Evolutionary conservation across 1,140 invertebrate genomes (phyloP).

Genomic region (Leptinotarsa lineolata): DNA sequence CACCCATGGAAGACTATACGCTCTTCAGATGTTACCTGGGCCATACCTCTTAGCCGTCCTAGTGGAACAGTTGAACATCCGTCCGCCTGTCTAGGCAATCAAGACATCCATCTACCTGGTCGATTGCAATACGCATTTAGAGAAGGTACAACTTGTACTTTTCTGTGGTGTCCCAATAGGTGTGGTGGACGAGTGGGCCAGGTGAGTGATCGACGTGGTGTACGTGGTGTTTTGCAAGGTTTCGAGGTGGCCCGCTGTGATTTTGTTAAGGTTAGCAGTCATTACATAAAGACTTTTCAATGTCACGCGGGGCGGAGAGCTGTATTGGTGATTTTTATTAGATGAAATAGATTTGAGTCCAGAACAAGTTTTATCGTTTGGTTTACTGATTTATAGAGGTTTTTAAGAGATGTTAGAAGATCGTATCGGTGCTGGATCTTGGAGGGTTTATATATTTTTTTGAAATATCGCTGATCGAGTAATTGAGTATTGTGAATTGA

Average conservation of each 20-base stretch:
- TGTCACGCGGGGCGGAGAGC: slow-evolving; percentile 12
- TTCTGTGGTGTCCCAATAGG: slow-evolving; percentile 7
- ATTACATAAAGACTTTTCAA: slow-evolving; percentile 20
- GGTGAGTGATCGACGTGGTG: neutral
- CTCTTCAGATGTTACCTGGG: slow-evolving; percentile 16
- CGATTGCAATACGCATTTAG: slow-evolving; percentile 13
- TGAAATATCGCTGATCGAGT: no score
- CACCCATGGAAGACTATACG: neutral
- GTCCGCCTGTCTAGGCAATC: neutral
- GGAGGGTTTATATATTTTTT: no score
- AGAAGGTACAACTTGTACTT: slow-evolving; percentile 13
- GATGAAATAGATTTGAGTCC: neutral
- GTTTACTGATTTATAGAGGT: no score
- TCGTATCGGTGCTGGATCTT: no score
- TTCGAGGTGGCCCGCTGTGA: neutral
- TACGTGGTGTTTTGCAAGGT: neutral
- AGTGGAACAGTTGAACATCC: neutral
- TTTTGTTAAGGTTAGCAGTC: slow-evolving; percentile 19
- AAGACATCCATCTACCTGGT: neutral
- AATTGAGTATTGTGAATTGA: no score
- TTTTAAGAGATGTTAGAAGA: no score
- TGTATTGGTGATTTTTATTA: neutral
- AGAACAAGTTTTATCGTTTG: no score
- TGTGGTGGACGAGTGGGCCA: neutral
- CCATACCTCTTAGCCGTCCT: slow-evolving; percentile 7